Percentiles rank a stretch among this genome's conserved stretches.
Evolutionary conservation across 2,113 vertebrate genomes (phyloP).

Genomic region (Campylomormyrus tamandua): DNA sequence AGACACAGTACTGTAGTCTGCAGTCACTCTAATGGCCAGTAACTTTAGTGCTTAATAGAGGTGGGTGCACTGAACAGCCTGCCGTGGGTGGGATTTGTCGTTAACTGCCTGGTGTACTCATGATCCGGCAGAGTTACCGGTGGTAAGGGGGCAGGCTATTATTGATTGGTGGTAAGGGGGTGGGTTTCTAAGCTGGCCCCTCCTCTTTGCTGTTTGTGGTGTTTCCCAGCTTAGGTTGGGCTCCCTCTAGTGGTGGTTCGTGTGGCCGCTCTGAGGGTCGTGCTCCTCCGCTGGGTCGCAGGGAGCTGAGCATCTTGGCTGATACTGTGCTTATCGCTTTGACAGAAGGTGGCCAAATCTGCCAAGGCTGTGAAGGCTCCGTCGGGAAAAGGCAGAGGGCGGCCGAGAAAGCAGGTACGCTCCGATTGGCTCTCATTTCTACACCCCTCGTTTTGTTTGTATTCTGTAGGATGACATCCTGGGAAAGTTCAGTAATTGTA

Average conservation of each 20-base stretch:
- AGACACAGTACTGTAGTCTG: background rate
- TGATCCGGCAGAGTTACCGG: background rate
- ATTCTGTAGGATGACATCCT: background rate
- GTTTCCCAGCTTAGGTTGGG: background rate
- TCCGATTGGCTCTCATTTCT: background rate
- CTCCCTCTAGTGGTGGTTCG: background rate
- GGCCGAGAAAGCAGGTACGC: conserved; percentile 88
- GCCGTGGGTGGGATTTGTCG: background rate
- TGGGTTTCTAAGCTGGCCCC: background rate
- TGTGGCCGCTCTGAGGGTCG: background rate
- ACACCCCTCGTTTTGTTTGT: background rate
- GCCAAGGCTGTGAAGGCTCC: conserved; percentile 44
- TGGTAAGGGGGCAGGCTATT: background rate
- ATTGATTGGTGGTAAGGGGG: background rate
- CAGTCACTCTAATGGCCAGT: background rate
- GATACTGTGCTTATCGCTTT: background rate
- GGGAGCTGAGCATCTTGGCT: too few species aligned
- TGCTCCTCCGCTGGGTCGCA: background rate
- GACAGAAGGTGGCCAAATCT: conserved; percentile 62
- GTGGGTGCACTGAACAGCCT: background rate
- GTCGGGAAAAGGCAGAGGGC: conserved; percentile 79
- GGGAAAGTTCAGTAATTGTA: background rate
- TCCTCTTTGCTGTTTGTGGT: background rate
- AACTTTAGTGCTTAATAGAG: background rate
- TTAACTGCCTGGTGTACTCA: background rate